phyloP scores from a whole-genome alignment of 2,888 invertebrate species.

The Morpho helenor region DNA sequence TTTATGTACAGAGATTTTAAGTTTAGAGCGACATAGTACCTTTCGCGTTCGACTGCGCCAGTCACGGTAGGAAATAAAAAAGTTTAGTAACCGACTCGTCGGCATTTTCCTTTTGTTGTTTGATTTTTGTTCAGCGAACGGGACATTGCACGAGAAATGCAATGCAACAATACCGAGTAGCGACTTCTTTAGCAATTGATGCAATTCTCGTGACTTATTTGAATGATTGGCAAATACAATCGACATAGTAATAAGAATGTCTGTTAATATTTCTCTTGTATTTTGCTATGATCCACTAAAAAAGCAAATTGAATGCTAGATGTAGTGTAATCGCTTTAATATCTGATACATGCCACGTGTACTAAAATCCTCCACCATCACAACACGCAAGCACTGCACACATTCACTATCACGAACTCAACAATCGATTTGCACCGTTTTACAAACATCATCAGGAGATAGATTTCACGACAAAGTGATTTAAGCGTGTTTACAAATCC shows the following conservation, averaged over 20 bases:
- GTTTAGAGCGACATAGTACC: conserved; percentile 65
- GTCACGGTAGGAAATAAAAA: conserved; percentile 72
- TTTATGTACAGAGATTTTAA: conserved; percentile 69
- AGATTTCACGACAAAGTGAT: too few species aligned
- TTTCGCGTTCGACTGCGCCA: conserved; percentile 41
- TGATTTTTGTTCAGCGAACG: conserved; percentile 74
- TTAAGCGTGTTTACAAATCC: too few species aligned
- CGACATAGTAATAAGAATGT: background rate
- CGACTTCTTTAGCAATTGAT: conserved; percentile 44
- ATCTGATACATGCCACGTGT: background rate
- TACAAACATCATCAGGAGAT: too few species aligned
- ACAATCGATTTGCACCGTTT: background rate
- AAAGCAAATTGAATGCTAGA: too few species aligned
- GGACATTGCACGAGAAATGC: conserved; percentile 77
- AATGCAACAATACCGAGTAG: conserved; percentile 73
- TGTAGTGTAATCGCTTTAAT: background rate
- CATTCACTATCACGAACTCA: too few species aligned
- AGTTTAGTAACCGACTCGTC: conserved; percentile 76
- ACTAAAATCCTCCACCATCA: too few species aligned
- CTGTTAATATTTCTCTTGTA: background rate
- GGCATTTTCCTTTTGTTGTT: conserved; percentile 73
- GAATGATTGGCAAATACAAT: conserved; percentile 13
- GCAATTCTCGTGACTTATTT: conserved; percentile 45
- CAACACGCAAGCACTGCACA: too few species aligned
- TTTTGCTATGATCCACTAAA: too few species aligned